Evolutionary conservation across 2,113 vertebrate genomes (phyloP), one percentile per base, ranked within the genome.

Genomic region (Meles meles): DNA sequence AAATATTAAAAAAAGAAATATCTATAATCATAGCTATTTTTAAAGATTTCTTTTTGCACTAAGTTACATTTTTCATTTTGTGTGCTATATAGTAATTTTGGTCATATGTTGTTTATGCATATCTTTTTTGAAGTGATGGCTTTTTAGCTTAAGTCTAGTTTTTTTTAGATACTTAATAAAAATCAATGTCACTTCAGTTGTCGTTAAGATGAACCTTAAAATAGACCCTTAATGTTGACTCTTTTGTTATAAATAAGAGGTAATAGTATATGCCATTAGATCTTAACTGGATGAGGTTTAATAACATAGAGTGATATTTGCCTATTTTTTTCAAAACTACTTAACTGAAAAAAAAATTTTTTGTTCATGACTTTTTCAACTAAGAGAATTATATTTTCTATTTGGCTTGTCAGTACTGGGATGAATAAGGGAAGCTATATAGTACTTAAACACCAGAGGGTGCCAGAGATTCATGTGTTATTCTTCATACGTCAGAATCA

Each of bases 381-480:
- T 92, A n/a, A 21, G 4, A 55, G 95, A 85, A 63, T 85, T 13
- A 1, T n/a, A 18, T 67, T 84, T 93, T 88, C 8, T 87, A 0
- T 69, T 97, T 27, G 37, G 37, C 8, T 91, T 71, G 14, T 90
- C 13, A 14, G 10, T 79, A 3, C 11, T 84, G 29, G 71, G 23
- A 21, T 57, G 23, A 27, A 10, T 91, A 92, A 59, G n/a, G 42
- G 44, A 71, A 77, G 20, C 39, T 47, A 0, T 47, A 52, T 44
- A 0, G 5, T 97, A 11, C 0, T 97, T 90, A 76, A 97, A 98
- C 99, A 99, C 98, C 98, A 99, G 99, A 98, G 99, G 99, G 99
- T 98, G 98, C 98, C 93, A 98, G 97, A 99, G 98, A 90, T 95
- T 98, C 88, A 94, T 93, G 96, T 96, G 98, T 98, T 90, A 88